phyloP scores from a whole-genome alignment of 2,888 invertebrate genomes.

The Tachystola acroxantha region DNA sequence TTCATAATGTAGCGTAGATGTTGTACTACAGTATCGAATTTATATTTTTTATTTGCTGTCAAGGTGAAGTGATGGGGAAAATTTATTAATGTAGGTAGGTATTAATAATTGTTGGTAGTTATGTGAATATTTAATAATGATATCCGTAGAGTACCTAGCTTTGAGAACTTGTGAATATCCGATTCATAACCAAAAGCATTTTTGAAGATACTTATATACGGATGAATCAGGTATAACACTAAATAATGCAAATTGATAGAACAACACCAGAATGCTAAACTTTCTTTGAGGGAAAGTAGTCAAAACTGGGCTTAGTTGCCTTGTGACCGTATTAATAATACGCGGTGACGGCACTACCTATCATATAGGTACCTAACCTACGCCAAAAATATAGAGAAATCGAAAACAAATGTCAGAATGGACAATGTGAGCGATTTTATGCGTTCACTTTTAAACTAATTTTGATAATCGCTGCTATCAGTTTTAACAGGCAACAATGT shows the following conservation, averaged over 20 bases:
- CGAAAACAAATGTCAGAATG: conserved; percentile 9
- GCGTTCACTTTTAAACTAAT: no score
- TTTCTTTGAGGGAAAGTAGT: conserved; percentile 30
- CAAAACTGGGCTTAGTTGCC: conserved; percentile 10
- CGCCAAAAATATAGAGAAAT: conserved; percentile 7
- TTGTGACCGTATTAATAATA: neutral
- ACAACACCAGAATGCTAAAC: conserved; percentile 24
- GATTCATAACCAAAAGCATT: no score
- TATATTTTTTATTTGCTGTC: neutral
- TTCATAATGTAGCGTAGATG: no score
- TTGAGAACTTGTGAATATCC: no score
- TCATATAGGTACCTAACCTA: neutral
- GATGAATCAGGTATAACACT: conserved; percentile 13
- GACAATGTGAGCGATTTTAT: neutral
- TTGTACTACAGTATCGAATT: no score
- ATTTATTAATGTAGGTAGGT: neutral
- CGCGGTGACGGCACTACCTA: conserved; percentile 2
- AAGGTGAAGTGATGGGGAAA: neutral
- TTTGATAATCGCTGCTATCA: no score
- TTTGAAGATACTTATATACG: no score
- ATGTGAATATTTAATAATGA: no score
- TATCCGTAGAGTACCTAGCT: no score
- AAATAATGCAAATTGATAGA: conserved; percentile 27
- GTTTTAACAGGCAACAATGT: no score
- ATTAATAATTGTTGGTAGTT: no score